A percentile compares a stretch with the other conserved stretches of the same genome.
phyloP scores from a whole-genome alignment of 2,888 invertebrate genomes.

The Tridacna gigas region DNA sequence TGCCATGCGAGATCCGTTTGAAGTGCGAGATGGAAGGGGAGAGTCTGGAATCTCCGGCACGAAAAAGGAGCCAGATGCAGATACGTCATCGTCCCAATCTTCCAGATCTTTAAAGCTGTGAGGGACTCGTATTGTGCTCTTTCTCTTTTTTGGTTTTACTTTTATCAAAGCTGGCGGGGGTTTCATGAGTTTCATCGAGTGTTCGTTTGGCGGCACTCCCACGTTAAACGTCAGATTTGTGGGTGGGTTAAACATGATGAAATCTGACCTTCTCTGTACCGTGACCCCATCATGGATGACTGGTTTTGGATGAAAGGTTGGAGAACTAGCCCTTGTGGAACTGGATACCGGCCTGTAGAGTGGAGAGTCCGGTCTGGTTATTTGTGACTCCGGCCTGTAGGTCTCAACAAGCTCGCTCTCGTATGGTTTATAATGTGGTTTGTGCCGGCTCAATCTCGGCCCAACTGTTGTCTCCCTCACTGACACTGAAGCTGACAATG shows the following conservation, averaged over 20 bases:
- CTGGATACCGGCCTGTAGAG: slow-evolving; percentile 3
- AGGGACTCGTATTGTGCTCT: neutral
- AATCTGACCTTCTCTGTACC: slow-evolving; percentile 30
- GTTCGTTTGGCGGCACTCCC: slow-evolving; percentile 22
- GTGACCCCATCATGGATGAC: slow-evolving; percentile 43
- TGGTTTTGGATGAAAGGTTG: slow-evolving; percentile 50
- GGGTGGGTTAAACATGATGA: slow-evolving; percentile 42
- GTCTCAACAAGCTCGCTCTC: slow-evolving; percentile 35
- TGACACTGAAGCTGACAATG: slow-evolving; percentile 34
- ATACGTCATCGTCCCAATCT: slow-evolving; percentile 23
- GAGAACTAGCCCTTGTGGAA: slow-evolving; percentile 37
- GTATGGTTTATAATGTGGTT: slow-evolving; percentile 10
- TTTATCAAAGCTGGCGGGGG: slow-evolving; percentile 41
- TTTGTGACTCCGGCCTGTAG: slow-evolving; percentile 29
- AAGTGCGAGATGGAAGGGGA: slow-evolving; percentile 20
- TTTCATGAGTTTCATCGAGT: slow-evolving; percentile 22
- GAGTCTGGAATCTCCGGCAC: slow-evolving; percentile 47
- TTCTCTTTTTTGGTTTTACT: slow-evolving; percentile 15
- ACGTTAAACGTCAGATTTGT: slow-evolving; percentile 34
- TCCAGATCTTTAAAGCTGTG: neutral
- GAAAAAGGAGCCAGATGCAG: slow-evolving; percentile 35
- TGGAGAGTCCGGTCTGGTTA: neutral
- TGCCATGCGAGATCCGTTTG: slow-evolving; percentile 33
- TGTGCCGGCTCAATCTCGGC: slow-evolving; percentile 37
- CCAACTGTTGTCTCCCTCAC: slow-evolving; percentile 43